These are phyloP conservation scores for Melanotaenia duboulayi DNA, from an alignment of 2,113 vertebrate genomes.

Conservation along the genomic window DNA sequence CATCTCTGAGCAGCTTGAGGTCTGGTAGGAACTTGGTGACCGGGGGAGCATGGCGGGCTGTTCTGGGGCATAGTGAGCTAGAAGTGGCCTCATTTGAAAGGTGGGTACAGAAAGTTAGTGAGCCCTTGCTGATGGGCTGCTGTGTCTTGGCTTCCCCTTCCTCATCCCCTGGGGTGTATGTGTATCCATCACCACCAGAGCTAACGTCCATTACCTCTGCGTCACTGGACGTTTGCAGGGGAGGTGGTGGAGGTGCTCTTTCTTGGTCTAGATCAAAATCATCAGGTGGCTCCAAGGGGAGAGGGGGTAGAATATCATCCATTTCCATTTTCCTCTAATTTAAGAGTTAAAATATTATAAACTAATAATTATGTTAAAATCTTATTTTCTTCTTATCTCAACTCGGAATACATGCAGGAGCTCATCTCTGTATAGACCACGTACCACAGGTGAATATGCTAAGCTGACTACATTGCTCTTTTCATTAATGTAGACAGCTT, in stretches of 20 bases:
- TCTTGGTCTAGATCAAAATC: conserved; percentile 87
- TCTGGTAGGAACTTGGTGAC: conserved; percentile 94
- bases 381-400: conserved; percentile 54
- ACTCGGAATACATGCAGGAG: conserved; percentile 85
- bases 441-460: conserved; percentile 93
- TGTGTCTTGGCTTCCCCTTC: conserved; percentile 82
- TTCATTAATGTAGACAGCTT: conserved; percentile 99
- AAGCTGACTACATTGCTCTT: conserved; percentile 99
- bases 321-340: conserved; percentile 88
- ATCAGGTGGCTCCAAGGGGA: conserved; percentile 92
- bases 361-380: conserved; percentile 29
- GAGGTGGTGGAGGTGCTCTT: conserved; percentile 99
- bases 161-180: conserved; percentile 92
- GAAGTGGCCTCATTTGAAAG: conserved; percentile 84
- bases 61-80: conserved; percentile 90
- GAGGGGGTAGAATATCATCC: conserved; percentile 90
- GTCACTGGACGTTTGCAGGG: conserved; percentile 99
- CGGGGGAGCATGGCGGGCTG: conserved; percentile 93
- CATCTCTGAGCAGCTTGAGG: conserved; percentile 96
- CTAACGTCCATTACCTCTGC: conserved; percentile 99
- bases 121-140: conserved; percentile 90
- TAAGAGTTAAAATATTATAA: conserved; percentile 32
- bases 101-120: conserved; percentile 88
- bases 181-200: conserved; percentile 99
- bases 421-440: conserved; percentile 82